phyloP scores from a whole-genome alignment of 2,113 vertebrate genomes.

The Protobothrops flavoviridis region DNA sequence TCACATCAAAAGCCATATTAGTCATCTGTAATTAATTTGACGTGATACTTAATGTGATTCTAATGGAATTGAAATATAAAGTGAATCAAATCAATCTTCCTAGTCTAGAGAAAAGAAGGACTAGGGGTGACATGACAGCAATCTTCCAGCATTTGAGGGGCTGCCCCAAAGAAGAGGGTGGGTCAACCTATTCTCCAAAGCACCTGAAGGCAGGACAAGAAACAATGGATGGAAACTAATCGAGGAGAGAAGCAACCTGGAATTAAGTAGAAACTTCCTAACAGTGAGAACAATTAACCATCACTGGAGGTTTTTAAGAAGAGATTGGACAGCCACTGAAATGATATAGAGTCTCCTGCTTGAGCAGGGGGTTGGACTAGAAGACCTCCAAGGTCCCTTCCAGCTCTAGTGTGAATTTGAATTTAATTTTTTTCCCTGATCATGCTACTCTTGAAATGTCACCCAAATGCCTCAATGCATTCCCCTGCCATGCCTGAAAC shows the following conservation, averaged over 20 bases:
- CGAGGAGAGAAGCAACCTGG: neutral
- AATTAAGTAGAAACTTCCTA: neutral
- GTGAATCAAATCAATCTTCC: neutral
- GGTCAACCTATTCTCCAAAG: neutral
- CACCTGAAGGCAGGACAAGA: too few relatives aligned
- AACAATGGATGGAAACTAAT: neutral
- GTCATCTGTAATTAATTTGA: neutral
- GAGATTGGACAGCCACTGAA: neutral
- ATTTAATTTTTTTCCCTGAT: neutral
- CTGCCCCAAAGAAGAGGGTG: neutral
- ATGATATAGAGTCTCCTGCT: neutral
- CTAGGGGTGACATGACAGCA: neutral
- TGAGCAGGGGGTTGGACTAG: neutral
- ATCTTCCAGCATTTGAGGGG: neutral
- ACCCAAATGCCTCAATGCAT: neutral
- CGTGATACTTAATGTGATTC: neutral
- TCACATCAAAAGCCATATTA: neutral
- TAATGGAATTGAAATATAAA: neutral
- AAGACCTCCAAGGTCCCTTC: neutral
- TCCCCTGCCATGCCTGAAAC: neutral
- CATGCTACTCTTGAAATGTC: neutral
- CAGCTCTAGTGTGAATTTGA: neutral
- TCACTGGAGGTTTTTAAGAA: neutral
- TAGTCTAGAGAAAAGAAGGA: neutral
- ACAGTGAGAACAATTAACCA: neutral